Base-by-base conservation (phyloP, 2,113 vertebrate genomes). In the Cottus gobio region DNA sequence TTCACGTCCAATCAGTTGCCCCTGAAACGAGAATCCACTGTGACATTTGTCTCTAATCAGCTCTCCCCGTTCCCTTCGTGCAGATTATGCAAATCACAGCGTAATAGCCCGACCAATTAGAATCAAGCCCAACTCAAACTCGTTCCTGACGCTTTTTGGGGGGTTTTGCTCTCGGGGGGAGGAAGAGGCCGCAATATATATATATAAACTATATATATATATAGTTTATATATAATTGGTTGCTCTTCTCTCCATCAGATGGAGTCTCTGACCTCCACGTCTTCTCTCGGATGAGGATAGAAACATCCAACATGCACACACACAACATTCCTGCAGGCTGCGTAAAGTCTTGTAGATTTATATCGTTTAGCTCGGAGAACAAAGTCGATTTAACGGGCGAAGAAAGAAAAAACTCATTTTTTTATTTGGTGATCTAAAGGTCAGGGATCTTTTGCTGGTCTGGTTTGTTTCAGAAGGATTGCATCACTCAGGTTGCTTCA, bases 21-120 rank as follows among this genome's bases (percentile, higher is more conserved):
- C 61, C 62, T 66, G 84, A 86, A 90, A 90, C 9, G 67, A 16
- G 69, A 86, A 92, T 87, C 84, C 65, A 34, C 81, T 69, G 79
- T 87, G 91, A 91, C 89, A 79, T 87, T 68, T 46, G 83, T 84
- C 89, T 92, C 85, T 91, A 93, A 93, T 94, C 92, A 93, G 70
- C 62, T 68, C 75, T 62, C 79, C 64, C 48, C 34, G 0, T 62
- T 34, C 58, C 26, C 63, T 62, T 44, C 50, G 36, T 58, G 64
- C 20, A 85, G 65, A 90, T 93, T 93, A 92, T 92, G 89, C 85
- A 90, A 92, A 93, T 92, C 15, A 56, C 34, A 37, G 68, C 1
- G 16, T 67, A 75, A 67, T 82, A 89, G 77, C 46, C 56, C 5
- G 74, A 60, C 65, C 86, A 80, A 82, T 89, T 86, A 79, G 77